These are phyloP conservation scores for Diarsia rubi DNA, from an alignment of 2,888 invertebrate genomes.

Conservation along the genomic window DNA sequence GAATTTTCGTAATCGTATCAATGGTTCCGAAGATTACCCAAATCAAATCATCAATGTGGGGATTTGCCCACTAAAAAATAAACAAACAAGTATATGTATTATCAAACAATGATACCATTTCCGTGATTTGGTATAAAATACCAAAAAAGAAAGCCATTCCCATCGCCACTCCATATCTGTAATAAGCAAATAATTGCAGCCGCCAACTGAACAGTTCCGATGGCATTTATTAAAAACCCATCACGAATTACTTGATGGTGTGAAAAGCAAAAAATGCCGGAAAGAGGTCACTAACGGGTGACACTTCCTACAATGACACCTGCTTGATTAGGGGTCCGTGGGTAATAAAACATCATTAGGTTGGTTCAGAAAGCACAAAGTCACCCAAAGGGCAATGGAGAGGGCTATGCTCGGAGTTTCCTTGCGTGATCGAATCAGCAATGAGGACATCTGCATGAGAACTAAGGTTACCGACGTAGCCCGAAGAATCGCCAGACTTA, in stretches of 20 bases:
- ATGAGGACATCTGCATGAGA: no score
- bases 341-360: neutral
- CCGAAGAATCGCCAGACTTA: no score
- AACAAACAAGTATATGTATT: no score
- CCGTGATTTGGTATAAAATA: slow-evolving; percentile 24
- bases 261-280: slow-evolving; percentile 72
- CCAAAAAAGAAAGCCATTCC: slow-evolving; percentile 51
- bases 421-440: no score
- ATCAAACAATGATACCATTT: neutral
- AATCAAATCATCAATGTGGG: no score
- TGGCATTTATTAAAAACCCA: slow-evolving; percentile 75
- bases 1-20: no score
- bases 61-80: no score
- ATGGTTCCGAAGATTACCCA: no score
- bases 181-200: slow-evolving; percentile 62
- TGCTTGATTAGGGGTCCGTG: slow-evolving; percentile 69
- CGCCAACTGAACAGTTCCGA: slow-evolving; percentile 41
- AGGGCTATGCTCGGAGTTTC: no score
- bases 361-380: no score
- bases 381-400: no score
- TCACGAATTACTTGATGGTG: slow-evolving; percentile 71
- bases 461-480: no score
- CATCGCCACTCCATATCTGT: slow-evolving; percentile 62
- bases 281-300: slow-evolving; percentile 76
- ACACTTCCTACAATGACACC: slow-evolving; percentile 74